These are phyloP conservation scores for Phataginus tetradactyla DNA, from an alignment of 2,797 vertebrate genomes.

Conservation along the genomic window DNA sequence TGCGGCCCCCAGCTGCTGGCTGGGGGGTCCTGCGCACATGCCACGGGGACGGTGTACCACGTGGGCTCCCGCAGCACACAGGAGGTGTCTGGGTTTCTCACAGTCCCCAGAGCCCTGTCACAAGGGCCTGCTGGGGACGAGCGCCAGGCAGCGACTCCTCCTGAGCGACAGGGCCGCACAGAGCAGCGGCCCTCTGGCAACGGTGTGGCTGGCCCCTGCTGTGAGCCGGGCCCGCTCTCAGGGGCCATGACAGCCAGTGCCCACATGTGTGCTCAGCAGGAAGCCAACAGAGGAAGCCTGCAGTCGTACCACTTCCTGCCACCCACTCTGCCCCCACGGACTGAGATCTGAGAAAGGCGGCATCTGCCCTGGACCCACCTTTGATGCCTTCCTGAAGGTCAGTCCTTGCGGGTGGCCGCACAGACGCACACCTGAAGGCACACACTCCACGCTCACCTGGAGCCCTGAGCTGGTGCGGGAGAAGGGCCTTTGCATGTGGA, in stretches of 20 bases:
- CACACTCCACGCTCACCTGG: accelerated
- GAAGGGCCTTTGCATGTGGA: not conserved
- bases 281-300: accelerated
- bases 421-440: no score
- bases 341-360: accelerated
- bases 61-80: no score
- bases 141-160: not conserved
- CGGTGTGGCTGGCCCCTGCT: not conserved
- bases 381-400: not conserved
- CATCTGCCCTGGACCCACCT: not conserved
- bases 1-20: not conserved
- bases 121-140: not conserved
- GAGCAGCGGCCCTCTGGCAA: no score
- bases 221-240: not conserved
- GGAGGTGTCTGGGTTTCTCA: not conserved
- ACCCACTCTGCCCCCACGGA: accelerated
- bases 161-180: accelerated
- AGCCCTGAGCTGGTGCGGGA: not conserved
- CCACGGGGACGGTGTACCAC: not conserved
- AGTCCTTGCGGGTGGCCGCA: accelerated
- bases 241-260: not conserved
- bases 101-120: not conserved
- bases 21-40: not conserved
- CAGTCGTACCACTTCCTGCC: not conserved
- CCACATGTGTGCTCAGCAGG: not conserved